Evolutionary conservation across 2,113 vertebrate species (phyloP), one percentile per base, ranked within the genome.

Genomic region (Solea senegalensis): DNA sequence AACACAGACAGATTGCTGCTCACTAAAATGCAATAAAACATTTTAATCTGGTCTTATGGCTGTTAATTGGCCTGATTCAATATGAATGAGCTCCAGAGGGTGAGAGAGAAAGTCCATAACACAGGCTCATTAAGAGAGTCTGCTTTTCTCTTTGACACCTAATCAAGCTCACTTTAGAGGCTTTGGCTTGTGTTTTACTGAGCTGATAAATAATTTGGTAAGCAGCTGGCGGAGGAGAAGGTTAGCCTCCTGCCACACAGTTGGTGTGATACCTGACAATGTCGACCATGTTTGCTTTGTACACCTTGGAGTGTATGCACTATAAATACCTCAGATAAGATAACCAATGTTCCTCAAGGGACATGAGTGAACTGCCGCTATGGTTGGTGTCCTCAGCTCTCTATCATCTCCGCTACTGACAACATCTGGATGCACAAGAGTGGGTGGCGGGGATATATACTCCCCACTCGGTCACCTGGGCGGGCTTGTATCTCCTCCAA

Each of bases 231-330:
- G 45, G 72, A 82, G 54, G 70, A 65, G 34, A 75, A 65, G 63
- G 68, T 78, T 72, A 59, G 57, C 58, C 43, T 69, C 69, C 67
- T 12, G 41, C 51, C 16, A 46, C 6, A 61, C 6, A 61, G 64
- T 52, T 7, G 54, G 12, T 3, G 56, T 2, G 62, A 59, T 80
- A 76, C 75, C 84, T 80, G 83, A 73, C 68, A 10, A 51, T n/a
- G 48, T 65, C 9, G 9, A 21, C 69, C 44, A 3, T 86, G 83
- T 89, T 86, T 85, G 81, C 79, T 71, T 65, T 74, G 65, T 72
- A 78, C 85, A 80, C 85, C 74, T 74, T 73, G 76, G 80, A 84
- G 67, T 74, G 85, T 80, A 83, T 72, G 80, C 65, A 54, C 78
- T 82, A 79, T 83, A 86, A 87, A 90, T 84, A 81, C 69, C 73